Conservation (phyloP, 1,140 invertebrate genomes). For the Cyclargus thomasi region DNA sequence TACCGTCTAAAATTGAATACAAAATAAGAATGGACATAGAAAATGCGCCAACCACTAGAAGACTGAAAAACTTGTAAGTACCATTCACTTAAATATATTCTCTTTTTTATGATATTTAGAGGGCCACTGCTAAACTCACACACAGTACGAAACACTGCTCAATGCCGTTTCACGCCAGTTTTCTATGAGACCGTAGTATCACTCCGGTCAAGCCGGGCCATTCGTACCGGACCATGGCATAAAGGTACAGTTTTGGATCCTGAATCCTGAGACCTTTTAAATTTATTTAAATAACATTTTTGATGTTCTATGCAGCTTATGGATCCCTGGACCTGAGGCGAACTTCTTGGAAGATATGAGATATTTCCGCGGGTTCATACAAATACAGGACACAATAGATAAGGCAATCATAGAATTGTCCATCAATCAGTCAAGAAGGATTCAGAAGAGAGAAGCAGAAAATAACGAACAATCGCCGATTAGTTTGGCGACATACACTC, state of each 20-base stretch:
- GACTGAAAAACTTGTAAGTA: constrained; percentile 75
- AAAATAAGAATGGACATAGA: constrained; percentile 83
- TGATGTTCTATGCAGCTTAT: constrained; percentile 63
- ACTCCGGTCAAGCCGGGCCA: no score
- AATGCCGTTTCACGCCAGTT: no score
- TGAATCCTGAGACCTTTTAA: neutral
- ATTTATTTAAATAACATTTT: constrained; percentile 4
- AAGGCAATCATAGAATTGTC: constrained; percentile 76
- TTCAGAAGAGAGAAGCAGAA: constrained; percentile 32
- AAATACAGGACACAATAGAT: constrained; percentile 80
- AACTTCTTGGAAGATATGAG: constrained; percentile 79
- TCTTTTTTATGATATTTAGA: no score
- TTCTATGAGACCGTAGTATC: no score
- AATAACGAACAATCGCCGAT: constrained; percentile 35
- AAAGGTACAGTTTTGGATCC: no score
- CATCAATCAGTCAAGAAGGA: constrained; percentile 34
- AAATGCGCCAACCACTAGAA: constrained; percentile 78
- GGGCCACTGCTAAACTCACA: no score
- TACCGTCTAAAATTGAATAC: constrained; percentile 71
- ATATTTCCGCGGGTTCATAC: constrained; percentile 81
- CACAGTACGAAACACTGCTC: no score
- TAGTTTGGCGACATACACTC: constrained; percentile 77
- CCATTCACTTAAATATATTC: no score
- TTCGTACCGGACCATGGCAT: no score
- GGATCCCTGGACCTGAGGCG: constrained; percentile 79